Evolutionary conservation across 1,140 invertebrate species (phyloP).

Genomic region (Drosophila takahashii): DNA sequence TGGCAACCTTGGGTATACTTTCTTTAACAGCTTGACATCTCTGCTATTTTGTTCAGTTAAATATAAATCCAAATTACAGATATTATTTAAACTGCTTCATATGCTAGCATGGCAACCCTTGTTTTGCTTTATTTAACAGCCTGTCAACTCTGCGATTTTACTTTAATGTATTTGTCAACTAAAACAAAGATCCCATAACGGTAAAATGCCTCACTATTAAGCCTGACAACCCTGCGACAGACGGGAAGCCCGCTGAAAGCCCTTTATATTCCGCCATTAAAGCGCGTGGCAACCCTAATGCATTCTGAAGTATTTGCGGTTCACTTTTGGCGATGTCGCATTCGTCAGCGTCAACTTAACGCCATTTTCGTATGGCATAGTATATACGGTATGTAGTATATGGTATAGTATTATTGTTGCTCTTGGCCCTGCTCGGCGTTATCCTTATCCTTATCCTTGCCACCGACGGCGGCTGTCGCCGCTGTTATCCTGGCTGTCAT

Average conservation of each 20-base stretch:
- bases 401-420: slow-evolving; percentile 7
- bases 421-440: slow-evolving; percentile 9
- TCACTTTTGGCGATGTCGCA: slow-evolving; percentile 50
- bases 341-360: slow-evolving; percentile 71
- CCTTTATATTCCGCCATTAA: slow-evolving; percentile 9
- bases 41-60: background rate
- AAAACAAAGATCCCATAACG: background rate
- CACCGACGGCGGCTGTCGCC: slow-evolving; percentile 22
- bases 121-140: background rate
- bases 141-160: background rate
- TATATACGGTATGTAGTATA: background rate
- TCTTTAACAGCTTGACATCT: background rate
- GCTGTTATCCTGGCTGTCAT: slow-evolving; percentile 56
- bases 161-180: background rate
- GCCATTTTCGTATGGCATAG: slow-evolving; percentile 9
- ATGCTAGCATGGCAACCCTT: background rate
- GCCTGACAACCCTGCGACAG: slow-evolving; percentile 24
- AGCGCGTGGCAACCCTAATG: slow-evolving; percentile 40
- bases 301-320: slow-evolving; percentile 40
- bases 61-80: too few relatives aligned
- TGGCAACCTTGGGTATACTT: background rate
- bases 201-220: background rate
- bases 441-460: slow-evolving; percentile 39
- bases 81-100: background rate
- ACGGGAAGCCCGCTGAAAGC: background rate